A percentile compares a stretch with the other conserved stretches of the same genome.
Conservation (phyloP, 1,140 invertebrate species). For the Stratiolaelaps scimitus region DNA sequence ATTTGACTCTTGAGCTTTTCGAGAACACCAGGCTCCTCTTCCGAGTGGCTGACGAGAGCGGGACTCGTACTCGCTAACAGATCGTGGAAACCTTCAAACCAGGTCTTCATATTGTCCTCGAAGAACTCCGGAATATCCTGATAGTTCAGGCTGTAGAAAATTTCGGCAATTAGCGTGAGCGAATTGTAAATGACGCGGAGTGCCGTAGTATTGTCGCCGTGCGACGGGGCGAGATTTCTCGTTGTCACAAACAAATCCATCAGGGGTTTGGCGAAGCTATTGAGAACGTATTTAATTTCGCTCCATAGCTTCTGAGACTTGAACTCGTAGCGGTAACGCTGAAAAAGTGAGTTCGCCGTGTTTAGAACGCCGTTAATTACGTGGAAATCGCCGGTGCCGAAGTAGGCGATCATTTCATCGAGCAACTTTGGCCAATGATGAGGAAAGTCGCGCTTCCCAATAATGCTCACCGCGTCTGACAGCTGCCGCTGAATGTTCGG, state of each 20-base stretch:
- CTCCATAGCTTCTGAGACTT: conserved; percentile 86
- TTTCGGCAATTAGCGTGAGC: conserved; percentile 73
- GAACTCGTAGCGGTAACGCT: conserved; percentile 86
- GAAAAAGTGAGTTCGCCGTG: conserved; percentile 90
- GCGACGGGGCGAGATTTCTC: conserved; percentile 62
- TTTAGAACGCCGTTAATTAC: conserved; percentile 85
- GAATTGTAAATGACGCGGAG: conserved; percentile 79
- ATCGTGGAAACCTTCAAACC: conserved; percentile 80
- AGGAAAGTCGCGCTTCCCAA: conserved; percentile 85
- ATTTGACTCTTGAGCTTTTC: conserved; percentile 87
- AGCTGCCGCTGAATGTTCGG: conserved; percentile 81
- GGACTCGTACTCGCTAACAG: conserved; percentile 61
- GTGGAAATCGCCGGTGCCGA: conserved; percentile 77
- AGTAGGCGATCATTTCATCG: conserved; percentile 76
- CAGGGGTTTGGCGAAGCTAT: conserved; percentile 79
- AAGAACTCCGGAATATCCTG: conserved; percentile 97
- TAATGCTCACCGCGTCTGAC: conserved; percentile 87
- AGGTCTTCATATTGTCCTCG: conserved; percentile 86
- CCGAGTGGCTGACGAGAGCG: conserved; percentile 50
- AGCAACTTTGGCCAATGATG: conserved; percentile 82
- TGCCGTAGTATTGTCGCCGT: conserved; percentile 62
- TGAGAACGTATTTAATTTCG: conserved; percentile 91
- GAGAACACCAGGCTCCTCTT: conserved; percentile 74
- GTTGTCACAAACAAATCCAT: conserved; percentile 81
- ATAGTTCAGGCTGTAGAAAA: conserved; percentile 90